These are phyloP conservation scores for Falco punctatus DNA, from an alignment of 2,113 vertebrate species.

Conservation along the genomic window DNA sequence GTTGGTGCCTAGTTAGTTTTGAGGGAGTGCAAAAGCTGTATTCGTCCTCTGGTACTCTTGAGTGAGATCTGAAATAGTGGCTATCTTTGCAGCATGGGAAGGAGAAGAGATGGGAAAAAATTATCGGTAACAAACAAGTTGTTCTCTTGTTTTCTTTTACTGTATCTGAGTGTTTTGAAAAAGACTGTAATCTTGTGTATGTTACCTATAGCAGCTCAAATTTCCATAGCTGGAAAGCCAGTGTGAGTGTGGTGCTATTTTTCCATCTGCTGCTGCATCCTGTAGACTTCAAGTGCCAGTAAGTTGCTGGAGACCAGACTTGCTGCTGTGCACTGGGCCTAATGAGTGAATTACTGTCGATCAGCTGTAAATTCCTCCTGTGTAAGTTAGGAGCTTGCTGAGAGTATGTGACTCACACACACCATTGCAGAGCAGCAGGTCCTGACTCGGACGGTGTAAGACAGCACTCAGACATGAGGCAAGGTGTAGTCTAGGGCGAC, in stretches of 20 bases:
- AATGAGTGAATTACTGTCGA: background rate
- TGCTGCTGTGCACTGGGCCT: background rate
- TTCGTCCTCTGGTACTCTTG: background rate
- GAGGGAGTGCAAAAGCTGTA: background rate
- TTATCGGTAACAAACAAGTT: background rate
- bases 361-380: background rate
- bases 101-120: background rate
- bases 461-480: background rate
- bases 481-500: fast-evolving
- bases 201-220: fast-evolving
- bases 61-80: background rate
- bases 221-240: background rate
- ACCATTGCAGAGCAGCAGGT: background rate
- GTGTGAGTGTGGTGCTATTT: background rate
- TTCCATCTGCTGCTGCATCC: background rate
- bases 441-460: background rate
- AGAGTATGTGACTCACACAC: fast-evolving
- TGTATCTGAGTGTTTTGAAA: background rate
- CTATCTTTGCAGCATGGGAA: background rate
- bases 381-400: background rate
- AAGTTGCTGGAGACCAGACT: background rate
- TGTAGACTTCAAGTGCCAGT: background rate
- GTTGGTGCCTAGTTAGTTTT: background rate
- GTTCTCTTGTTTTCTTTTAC: background rate
- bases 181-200: background rate